Evolutionary conservation across 2,113 vertebrate species (phyloP), one percentile per base, ranked within the genome.

Genomic region (Colistium nudipinnis): DNA sequence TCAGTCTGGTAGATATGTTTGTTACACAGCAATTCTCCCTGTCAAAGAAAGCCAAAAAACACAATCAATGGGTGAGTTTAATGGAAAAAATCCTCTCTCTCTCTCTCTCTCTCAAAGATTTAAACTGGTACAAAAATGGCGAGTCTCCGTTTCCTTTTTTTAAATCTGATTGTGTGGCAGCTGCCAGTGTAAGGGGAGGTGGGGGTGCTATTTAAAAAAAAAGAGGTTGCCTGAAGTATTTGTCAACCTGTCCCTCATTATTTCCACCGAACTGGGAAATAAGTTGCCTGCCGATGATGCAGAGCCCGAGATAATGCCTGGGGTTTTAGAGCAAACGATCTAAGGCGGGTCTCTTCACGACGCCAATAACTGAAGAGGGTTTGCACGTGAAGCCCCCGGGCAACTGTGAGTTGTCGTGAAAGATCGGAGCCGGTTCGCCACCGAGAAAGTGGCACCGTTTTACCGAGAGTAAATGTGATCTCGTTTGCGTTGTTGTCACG

Each of bases 191-290:
- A 28, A n/a, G n/a, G 38, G 19, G n/a, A 45, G 24, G 51, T 65
- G 70, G 36, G 43, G 27, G 54, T 53, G 73, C 65, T 39, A 59
- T 76, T 87, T 80, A 76, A 76, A 81, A 89, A 84, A 52, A 52
- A 54, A 78, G 71, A 62, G 70, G 84, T 69, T 67, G 74, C 78
- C 76, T 90, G 63, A 87, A 87, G 87, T 85, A 87, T 92, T 90
- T 90, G 91, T 90, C 81, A 88, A 89, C 71, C 81, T 74, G 79
- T 87, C 84, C 69, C 49, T 74, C 72, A 47, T 80, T 91, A 90
- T 89, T 93, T 67, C 82, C 90, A 89, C 60, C 88, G 87, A 92
- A 89, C 85, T 93, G 91, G 90, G 93, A 94, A 93, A 94, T 84
- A 92, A 91, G 88, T 91, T 88, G 71, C 64, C 78, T 87, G 77